Evolutionary conservation across 2,113 vertebrate genomes (phyloP), one percentile per base, ranked within the genome.

Genomic region (Lycocorax pyrrhopterus): DNA sequence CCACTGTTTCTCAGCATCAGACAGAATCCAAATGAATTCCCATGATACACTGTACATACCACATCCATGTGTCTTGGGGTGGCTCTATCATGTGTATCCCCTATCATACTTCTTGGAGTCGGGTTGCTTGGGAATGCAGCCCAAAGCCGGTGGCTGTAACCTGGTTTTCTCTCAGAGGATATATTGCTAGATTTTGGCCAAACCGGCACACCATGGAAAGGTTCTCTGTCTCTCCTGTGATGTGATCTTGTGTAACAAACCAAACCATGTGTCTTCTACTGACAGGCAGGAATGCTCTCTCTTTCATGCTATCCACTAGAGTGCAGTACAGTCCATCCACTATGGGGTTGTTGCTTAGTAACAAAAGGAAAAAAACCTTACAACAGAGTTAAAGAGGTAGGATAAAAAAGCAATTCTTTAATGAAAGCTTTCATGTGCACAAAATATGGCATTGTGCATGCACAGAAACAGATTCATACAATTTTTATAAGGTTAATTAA

Each of bases 361-460:
- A 76, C 62, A 21, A 52, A 85, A 51, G 21, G 26, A 19, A 10
- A 41, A 67, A 51, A 21, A 9, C 6, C 35, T 37, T 43, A 14
- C 11, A 27, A 22, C 5, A 18, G 27, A 32, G 58, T 44, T 51
- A 37, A 43, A 59, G 12, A 18, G 21, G 12, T 5, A 59, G 53
- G 17, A 52, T 37, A 32, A 51, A 68, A 67, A 76, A 35, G 7
- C 3, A 67, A 15, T 22, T 32, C 1, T 44, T 59, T 44, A 22
- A 52, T 32, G 17, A 52, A 51, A 59, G 17, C 2, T 59, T 76
- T 76, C 44, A 67, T 32, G 26, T 37, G 37, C 37, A 27, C 17
- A 51, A 51, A 76, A 32, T 67, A 32, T 4, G 7, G 16, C 26
- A 68, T 32, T 43, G 5, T 0, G 0, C 11, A 26, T 12, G 21